Base-by-base conservation (phyloP, 2,888 invertebrate genomes). In the Oxyteleia sp. region DNA sequence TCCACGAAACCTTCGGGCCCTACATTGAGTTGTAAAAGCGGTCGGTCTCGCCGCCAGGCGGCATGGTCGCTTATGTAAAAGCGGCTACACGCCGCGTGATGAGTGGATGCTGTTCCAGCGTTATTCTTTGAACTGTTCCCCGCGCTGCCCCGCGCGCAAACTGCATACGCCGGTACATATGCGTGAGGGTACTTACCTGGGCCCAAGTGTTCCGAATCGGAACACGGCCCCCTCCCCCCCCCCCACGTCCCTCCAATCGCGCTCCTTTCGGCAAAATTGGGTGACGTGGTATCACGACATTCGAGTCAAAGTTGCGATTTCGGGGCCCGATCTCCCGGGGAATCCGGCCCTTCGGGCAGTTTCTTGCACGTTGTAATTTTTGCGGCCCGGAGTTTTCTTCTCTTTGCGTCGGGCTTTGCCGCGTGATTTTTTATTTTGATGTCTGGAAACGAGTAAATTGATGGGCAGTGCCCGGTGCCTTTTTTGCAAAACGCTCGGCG, bases 1-100 rank as follows among this genome's bases (percentile, higher is more conserved):
- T 87, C 86, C 81, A 83, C 85, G 86, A 88, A 88, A 88, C 87
- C 90, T 89, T 87, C 88, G 82, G 88, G 87, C 85, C 72, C 86
- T 86, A 90, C 93, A 93, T 93, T 93, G 93, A 93, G 93, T 93
- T 93, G 93, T 93, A 93, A 93, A 92, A 92, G 92, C 93, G 91
- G 90, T 91, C 89, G 93, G 88, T 90, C 90, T 91, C 90, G 90
- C 91, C 91, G 92, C 90, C 90, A 88, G 90, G 91, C 91, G 91
- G 92, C 92, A 91, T 89, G 89, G 90, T 90, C 91, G 91, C 91
- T 92, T 93, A 92, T 93, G 93, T 92, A 92, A 93, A 93, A 90
- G 91, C 92, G 92, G 88, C 92, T 92, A 92, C 93, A 92, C 90
- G 93, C 93, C 93, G 92, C 90, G 93, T 93, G 93, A 93, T 93